phyloP scores from a whole-genome alignment of 2,888 invertebrate genomes.

The Abrostola tripartita region DNA sequence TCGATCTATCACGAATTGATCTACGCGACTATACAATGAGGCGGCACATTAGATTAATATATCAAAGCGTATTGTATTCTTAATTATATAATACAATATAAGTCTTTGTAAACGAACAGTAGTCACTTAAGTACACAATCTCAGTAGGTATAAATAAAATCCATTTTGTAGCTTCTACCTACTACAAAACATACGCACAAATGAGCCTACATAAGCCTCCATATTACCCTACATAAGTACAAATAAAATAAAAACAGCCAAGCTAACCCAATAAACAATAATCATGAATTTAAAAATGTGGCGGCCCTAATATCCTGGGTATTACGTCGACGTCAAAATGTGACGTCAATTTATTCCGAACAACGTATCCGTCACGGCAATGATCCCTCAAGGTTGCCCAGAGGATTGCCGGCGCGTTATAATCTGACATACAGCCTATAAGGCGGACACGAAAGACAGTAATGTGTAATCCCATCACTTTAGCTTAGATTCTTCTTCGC shows the following conservation, averaged over 20 bases:
- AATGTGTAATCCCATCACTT: neutral
- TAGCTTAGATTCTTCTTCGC: neutral
- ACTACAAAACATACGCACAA: too few relatives aligned
- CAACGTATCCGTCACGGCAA: conserved; percentile 1
- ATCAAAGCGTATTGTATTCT: too few relatives aligned
- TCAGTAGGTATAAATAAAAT: too few relatives aligned
- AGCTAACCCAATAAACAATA: neutral
- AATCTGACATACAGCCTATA: conserved; percentile 4
- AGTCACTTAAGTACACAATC: too few relatives aligned
- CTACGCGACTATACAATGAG: conserved; percentile 49
- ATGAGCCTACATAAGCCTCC: too few relatives aligned
- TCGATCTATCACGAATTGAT: conserved; percentile 58
- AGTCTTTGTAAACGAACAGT: too few relatives aligned
- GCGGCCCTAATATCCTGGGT: neutral
- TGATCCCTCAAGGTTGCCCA: neutral
- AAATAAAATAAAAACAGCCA: neutral
- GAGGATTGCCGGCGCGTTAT: conserved; percentile 1
- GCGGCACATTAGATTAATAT: conserved; percentile 36
- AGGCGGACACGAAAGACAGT: neutral
- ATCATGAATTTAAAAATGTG: neutral
- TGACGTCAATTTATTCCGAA: conserved; percentile 1
- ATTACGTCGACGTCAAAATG: neutral
- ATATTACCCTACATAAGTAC: neutral
- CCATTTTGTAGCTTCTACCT: too few relatives aligned
- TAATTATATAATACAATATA: too few relatives aligned